Conservation (phyloP, 2,797 vertebrate species). For the Alfaro cultratus region DNA sequence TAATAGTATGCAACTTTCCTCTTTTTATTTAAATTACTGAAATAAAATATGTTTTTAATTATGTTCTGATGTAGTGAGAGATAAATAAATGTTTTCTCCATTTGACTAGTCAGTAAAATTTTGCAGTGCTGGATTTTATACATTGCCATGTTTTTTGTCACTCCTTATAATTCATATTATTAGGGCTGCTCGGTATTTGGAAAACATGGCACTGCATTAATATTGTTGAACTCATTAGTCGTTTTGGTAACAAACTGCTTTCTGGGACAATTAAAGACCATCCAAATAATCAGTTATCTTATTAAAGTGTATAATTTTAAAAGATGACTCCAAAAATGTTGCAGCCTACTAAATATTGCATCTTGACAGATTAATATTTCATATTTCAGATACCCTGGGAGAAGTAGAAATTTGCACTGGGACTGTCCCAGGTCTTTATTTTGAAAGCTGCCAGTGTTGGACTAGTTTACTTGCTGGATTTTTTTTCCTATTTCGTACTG, state of each 20-base stretch:
- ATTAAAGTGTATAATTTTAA: not conserved
- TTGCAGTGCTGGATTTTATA: not conserved
- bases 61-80: not conserved
- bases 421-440: constrained; percentile 17
- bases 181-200: not conserved
- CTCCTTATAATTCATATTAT: not conserved
- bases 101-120: not conserved
- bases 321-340: not conserved
- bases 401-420: constrained; percentile 15
- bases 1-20: not conserved
- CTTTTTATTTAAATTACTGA: not conserved
- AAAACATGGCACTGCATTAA: not conserved
- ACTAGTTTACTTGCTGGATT: constrained; percentile 35
- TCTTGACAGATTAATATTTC: not conserved
- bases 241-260: not conserved
- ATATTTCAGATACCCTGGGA: not conserved
- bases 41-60: not conserved
- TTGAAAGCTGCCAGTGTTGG: constrained; percentile 1
- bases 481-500: constrained; percentile 17
- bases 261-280: not conserved
- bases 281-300: not conserved
- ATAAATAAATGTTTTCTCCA: not conserved
- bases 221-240: not conserved
- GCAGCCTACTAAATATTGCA: not conserved
- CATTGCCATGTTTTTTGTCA: not conserved